Evolutionary conservation across 2,113 vertebrate species (phyloP).

Genomic region (Pagrus major): DNA sequence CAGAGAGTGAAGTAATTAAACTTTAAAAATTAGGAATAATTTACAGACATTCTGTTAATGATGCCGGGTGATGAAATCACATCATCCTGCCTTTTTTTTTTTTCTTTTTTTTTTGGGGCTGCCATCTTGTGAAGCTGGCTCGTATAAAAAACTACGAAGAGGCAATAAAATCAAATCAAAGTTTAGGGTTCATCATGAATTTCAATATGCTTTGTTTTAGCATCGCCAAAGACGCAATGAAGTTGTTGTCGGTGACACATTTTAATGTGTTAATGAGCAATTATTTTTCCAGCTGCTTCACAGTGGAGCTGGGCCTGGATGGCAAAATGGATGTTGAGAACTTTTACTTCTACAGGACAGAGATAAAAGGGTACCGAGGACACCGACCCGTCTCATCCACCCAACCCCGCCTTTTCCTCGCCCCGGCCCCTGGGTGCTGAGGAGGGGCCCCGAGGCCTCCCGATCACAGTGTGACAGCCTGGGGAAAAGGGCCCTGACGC

Average conservation of each 20-base stretch:
- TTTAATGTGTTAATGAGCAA: too few relatives aligned
- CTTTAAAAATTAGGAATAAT: background rate
- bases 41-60: background rate
- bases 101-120: too few relatives aligned
- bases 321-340: background rate
- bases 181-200: background rate
- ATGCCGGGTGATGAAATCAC: background rate
- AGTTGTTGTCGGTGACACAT: background rate
- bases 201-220: background rate
- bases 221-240: too few relatives aligned
- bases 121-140: background rate
- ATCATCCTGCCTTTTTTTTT: background rate
- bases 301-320: background rate
- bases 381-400: background rate
- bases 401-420: background rate
- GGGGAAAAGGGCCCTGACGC: constrained; percentile 54
- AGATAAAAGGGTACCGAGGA: background rate
- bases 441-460: constrained; percentile 16
- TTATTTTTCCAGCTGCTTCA: too few relatives aligned
- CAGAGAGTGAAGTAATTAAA: background rate
- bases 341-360: background rate
- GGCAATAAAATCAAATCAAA: background rate
- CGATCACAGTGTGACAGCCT: constrained; percentile 60
- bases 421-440: background rate
- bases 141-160: too few relatives aligned